These are phyloP conservation scores for Ganaspis sp. DNA, from an alignment of 1,140 invertebrate species.

Conservation along the genomic window DNA sequence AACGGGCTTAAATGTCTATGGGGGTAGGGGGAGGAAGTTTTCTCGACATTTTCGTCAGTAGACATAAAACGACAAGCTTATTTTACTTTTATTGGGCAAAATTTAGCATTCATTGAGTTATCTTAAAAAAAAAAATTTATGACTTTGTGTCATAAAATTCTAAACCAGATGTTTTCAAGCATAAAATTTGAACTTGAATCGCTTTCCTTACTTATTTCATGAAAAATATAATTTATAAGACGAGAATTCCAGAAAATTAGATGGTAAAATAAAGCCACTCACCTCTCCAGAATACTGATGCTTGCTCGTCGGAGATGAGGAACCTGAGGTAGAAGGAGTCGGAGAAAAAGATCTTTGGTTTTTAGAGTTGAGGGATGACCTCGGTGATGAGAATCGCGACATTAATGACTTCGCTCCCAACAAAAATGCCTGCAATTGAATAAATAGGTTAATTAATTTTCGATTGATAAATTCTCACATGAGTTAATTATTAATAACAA, in stretches of 20 bases:
- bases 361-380: constrained; percentile 2
- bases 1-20: not conserved
- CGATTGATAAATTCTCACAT: no score
- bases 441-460: no score
- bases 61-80: constrained; percentile 16
- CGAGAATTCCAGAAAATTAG: not conserved
- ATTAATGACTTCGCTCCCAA: constrained; percentile 20
- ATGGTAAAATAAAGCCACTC: not conserved
- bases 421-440: not conserved
- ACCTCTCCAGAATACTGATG: constrained; percentile 8
- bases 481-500: no score
- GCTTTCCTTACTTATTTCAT: no score
- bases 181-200: no score
- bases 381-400: constrained; percentile 9
- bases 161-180: no score
- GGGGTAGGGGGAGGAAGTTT: not conserved
- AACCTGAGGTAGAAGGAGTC: constrained; percentile 12
- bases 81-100: not conserved
- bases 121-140: not conserved
- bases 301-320: not conserved
- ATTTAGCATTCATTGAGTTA: not conserved
- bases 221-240: not conserved
- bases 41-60: not conserved
- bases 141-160: not conserved
- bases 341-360: constrained; percentile 17